A percentile compares a stretch with the other conserved stretches of the same genome.
Evolutionary conservation across 2,113 vertebrate genomes (phyloP).

Genomic region (Aptenodytes forsteri): DNA sequence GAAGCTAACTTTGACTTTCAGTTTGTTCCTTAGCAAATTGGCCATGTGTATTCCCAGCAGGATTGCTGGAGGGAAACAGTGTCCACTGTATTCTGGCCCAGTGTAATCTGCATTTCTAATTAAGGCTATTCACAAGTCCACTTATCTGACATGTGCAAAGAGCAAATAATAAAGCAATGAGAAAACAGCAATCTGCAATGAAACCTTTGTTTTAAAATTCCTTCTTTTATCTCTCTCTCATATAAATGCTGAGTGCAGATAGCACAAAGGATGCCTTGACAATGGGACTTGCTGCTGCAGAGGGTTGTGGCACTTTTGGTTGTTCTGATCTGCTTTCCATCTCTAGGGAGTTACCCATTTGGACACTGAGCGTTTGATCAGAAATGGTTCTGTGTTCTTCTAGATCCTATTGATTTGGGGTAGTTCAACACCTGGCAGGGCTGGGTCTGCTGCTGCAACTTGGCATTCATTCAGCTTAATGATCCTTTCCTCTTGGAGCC

Average conservation of each 20-base stretch:
- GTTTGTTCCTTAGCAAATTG: neutral
- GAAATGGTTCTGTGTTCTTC: neutral
- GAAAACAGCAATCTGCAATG: neutral
- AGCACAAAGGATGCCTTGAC: conserved; percentile 4
- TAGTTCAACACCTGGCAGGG: neutral
- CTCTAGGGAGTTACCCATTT: neutral
- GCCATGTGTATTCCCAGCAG: neutral
- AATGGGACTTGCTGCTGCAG: neutral
- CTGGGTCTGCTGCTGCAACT: neutral
- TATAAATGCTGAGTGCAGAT: neutral
- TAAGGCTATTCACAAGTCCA: conserved; percentile 10
- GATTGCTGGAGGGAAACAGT: neutral
- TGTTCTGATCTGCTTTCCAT: neutral
- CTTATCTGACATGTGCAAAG: conserved; percentile 55
- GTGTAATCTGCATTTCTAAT: conserved; percentile 66
- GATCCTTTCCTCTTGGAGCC: neutral
- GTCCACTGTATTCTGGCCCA: conserved; percentile 7
- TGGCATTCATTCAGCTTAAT: neutral
- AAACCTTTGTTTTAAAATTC: conserved; percentile 55
- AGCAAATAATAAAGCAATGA: conserved; percentile 20
- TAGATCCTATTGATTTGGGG: neutral
- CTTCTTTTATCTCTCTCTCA: neutral
- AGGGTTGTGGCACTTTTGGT: neutral
- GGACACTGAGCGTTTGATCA: neutral
- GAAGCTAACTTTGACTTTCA: neutral